Conservation (phyloP, 2,888 invertebrate species). For the Polyommatus icarus region DNA sequence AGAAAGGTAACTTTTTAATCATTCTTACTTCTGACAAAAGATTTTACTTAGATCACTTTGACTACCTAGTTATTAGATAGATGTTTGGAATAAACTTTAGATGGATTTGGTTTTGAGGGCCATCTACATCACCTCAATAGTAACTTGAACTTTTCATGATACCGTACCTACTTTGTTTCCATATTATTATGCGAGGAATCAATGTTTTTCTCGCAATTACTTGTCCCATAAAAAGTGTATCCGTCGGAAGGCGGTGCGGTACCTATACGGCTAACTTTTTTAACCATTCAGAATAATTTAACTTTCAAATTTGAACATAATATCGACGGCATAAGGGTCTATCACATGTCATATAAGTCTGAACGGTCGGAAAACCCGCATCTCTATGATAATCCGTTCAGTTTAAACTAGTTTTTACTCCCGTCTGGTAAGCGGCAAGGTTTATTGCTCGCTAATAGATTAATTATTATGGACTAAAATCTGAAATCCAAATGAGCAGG, state of each 20-base stretch:
- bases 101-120: too few relatives aligned
- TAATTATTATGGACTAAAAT: slow-evolving; percentile 23
- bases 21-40: too few relatives aligned
- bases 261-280: slow-evolving; percentile 22
- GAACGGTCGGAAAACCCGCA: not conserved
- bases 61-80: too few relatives aligned
- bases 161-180: not conserved
- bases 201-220: slow-evolving; percentile 27
- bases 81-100: too few relatives aligned
- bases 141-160: not conserved
- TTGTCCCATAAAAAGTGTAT: slow-evolving; percentile 18
- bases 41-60: too few relatives aligned
- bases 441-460: slow-evolving; percentile 25
- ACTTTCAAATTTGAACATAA: not conserved
- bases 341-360: not conserved
- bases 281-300: not conserved
- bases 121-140: too few relatives aligned
- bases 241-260: slow-evolving; percentile 27
- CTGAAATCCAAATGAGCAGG: not conserved
- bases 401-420: slow-evolving; percentile 26
- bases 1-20: too few relatives aligned
- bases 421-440: not conserved
- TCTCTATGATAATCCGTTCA: slow-evolving; percentile 30
- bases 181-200: slow-evolving; percentile 1
- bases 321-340: not conserved